A percentile compares a stretch with the other conserved stretches of the same genome.
Evolutionary conservation across 2,888 invertebrate species (phyloP).

Genomic region (Galerucella calmariensis): DNA sequence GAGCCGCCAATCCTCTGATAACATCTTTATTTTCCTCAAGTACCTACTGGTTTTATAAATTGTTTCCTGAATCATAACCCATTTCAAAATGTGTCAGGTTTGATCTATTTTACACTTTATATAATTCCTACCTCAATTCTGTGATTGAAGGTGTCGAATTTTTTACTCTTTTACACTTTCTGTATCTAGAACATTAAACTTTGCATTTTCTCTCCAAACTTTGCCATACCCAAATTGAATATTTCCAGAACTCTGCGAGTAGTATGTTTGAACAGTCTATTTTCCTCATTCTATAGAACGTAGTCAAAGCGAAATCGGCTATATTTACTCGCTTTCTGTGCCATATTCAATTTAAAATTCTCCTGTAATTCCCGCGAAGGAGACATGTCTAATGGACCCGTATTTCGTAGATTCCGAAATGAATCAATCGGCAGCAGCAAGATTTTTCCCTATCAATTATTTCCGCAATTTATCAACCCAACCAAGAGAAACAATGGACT

Average conservation of each 20-base stretch:
- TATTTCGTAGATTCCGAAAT: slow-evolving; percentile 4
- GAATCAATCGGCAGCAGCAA: neutral
- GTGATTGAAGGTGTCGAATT: neutral
- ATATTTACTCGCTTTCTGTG: slow-evolving; percentile 23
- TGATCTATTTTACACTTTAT: neutral
- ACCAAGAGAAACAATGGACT: neutral
- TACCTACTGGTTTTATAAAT: no score
- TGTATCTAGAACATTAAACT: slow-evolving; percentile 12
- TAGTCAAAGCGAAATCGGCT: slow-evolving; percentile 20
- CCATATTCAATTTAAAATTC: slow-evolving; percentile 26
- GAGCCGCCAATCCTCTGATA: no score
- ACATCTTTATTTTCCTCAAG: no score
- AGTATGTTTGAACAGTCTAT: slow-evolving; percentile 28
- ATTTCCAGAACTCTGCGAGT: slow-evolving; percentile 23
- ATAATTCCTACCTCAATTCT: neutral
- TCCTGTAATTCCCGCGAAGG: slow-evolving; percentile 22
- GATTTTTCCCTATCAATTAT: neutral
- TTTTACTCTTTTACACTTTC: neutral
- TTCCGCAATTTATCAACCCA: neutral
- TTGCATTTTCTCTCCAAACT: slow-evolving; percentile 30
- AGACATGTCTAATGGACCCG: slow-evolving; percentile 17
- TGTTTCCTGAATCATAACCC: no score
- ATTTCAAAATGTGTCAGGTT: no score
- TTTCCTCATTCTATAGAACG: slow-evolving; percentile 28
- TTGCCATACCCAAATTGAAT: slow-evolving; percentile 18